A percentile compares a stretch with the other conserved stretches of the same genome.
These are phyloP conservation scores for Hetaerina americana DNA, from an alignment of 1,140 invertebrate species.

Conservation along the genomic window DNA sequence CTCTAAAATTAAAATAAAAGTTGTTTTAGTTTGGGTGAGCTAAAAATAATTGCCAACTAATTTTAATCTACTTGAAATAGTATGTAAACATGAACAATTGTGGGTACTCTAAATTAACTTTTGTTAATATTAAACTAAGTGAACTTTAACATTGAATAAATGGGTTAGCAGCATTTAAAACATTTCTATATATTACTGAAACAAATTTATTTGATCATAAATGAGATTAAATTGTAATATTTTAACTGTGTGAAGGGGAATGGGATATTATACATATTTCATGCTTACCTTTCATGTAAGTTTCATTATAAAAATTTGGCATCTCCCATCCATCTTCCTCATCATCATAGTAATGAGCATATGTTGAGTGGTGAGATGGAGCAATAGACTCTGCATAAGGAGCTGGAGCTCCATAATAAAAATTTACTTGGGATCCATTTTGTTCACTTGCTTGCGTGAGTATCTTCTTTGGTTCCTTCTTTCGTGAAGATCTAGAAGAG, in stretches of 20 bases:
- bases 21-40: neutral
- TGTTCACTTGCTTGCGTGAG: conserved; percentile 72
- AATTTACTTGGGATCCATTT: conserved; percentile 86
- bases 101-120: neutral
- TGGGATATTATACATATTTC: too few relatives aligned
- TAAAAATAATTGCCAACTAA: neutral
- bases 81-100: neutral
- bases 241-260: too few relatives aligned
- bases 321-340: conserved; percentile 95
- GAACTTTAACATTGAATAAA: neutral
- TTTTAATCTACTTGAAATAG: too few relatives aligned
- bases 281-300: conserved; percentile 78
- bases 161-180: too few relatives aligned
- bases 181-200: too few relatives aligned
- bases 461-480: conserved; percentile 78
- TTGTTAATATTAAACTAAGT: neutral
- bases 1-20: conserved; percentile 35
- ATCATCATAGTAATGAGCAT: conserved; percentile 89
- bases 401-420: conserved; percentile 84
- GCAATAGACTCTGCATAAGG: conserved; percentile 91
- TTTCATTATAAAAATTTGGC: conserved; percentile 95
- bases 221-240: too few relatives aligned
- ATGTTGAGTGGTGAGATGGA: conserved; percentile 87
- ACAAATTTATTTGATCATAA: too few relatives aligned
- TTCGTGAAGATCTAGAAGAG: conserved; percentile 50